Conservation (phyloP, 1,140 invertebrate genomes). For the Saxidomus purpurata region DNA sequence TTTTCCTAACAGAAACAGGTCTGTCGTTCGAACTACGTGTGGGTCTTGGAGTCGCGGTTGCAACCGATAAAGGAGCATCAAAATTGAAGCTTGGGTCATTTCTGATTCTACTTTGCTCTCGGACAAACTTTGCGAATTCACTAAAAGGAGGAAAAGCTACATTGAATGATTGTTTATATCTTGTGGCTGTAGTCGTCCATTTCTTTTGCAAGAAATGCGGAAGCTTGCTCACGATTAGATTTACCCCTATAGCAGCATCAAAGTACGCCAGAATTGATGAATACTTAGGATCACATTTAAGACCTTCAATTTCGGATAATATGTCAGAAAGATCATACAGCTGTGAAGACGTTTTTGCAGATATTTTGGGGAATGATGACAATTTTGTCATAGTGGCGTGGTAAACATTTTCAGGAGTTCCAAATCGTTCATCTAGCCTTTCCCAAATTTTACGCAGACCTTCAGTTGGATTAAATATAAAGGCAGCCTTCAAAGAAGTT, state of each 20-base stretch:
- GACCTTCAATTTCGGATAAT: slow-evolving; percentile 61
- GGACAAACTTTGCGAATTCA: slow-evolving; percentile 64
- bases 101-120: slow-evolving; percentile 31
- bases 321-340: slow-evolving; percentile 68
- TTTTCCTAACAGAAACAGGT: background rate
- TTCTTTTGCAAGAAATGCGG: slow-evolving; percentile 63
- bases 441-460: slow-evolving; percentile 62
- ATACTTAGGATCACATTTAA: slow-evolving; percentile 57
- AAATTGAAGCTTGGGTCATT: slow-evolving; percentile 46
- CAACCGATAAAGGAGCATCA: background rate
- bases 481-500: slow-evolving; percentile 29
- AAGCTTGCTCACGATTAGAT: slow-evolving; percentile 68
- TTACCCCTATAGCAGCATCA: slow-evolving; percentile 65
- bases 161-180: slow-evolving; percentile 60
- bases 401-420: slow-evolving; percentile 56
- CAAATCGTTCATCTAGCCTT: slow-evolving; percentile 64
- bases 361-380: slow-evolving; percentile 49
- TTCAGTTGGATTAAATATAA: slow-evolving; percentile 6
- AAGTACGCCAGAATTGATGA: slow-evolving; percentile 57
- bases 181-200: slow-evolving; percentile 63
- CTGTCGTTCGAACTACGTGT: background rate
- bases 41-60: background rate
- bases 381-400: slow-evolving; percentile 49
- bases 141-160: slow-evolving; percentile 67
- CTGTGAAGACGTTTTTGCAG: slow-evolving; percentile 33